A percentile compares a stretch with the other conserved stretches of the same genome.
Conservation (phyloP, 2,113 vertebrate species). For the Taxidea taxus region DNA sequence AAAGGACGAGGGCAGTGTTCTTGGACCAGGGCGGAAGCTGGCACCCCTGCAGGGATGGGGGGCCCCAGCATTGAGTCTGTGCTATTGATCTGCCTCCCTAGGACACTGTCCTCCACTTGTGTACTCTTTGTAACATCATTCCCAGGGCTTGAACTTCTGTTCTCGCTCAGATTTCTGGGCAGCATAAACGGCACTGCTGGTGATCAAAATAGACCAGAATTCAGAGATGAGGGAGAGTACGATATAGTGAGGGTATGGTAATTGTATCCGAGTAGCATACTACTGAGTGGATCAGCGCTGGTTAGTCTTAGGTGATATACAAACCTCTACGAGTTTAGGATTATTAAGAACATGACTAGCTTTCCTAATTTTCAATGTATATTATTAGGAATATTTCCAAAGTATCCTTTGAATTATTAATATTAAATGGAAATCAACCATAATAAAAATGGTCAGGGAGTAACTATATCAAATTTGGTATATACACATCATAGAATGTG, state of each 20-base stretch:
- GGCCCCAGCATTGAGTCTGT: background rate
- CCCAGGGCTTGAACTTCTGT: background rate
- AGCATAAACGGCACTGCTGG: background rate
- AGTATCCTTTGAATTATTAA: background rate
- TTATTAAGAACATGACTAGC: background rate
- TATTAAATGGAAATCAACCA: background rate
- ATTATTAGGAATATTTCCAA: background rate
- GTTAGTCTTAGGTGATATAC: background rate
- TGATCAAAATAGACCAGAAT: background rate
- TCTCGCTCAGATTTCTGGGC: background rate
- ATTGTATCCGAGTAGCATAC: background rate
- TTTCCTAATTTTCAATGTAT: background rate
- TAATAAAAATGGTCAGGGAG: background rate
- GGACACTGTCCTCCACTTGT: no score
- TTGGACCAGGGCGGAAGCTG: background rate
- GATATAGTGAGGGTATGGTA: background rate
- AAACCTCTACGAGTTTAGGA: background rate
- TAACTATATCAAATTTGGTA: background rate
- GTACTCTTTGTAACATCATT: background rate
- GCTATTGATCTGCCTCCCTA: background rate
- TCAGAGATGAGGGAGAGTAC: background rate
- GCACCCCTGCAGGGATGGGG: fast-evolving
- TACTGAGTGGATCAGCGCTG: background rate
- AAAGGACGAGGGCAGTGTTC: background rate
- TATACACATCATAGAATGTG: background rate